Conservation (phyloP, 2,888 invertebrate species). For the Disparrhopalites patrizii region DNA sequence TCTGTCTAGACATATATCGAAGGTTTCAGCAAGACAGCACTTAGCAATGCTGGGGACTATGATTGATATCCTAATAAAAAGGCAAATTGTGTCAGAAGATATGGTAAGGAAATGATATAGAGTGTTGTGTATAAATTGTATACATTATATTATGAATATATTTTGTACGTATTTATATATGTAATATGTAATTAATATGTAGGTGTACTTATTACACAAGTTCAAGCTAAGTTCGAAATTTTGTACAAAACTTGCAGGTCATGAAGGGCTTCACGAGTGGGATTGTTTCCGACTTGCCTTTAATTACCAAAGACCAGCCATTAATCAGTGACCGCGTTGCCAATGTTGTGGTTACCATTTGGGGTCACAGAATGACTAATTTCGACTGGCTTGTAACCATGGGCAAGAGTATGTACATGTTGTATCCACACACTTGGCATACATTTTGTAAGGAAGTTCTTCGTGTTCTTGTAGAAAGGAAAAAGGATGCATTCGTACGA, state of each 20-base stretch:
- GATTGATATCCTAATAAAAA: not conserved
- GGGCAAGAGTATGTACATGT: not conserved
- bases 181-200: too few species aligned
- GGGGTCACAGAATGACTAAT: not conserved
- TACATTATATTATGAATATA: too few species aligned
- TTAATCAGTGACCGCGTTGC: not conserved
- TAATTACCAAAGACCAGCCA: not conserved
- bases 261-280: not conserved
- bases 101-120: too few species aligned
- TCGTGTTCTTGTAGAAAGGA: not conserved
- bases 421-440: not conserved
- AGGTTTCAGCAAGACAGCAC: not conserved
- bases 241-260: too few species aligned
- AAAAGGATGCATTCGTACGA: not conserved
- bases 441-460: not conserved
- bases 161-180: too few species aligned
- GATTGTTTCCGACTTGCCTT: not conserved
- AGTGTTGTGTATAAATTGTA: too few species aligned
- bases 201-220: too few species aligned
- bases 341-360: not conserved
- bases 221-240: too few species aligned
- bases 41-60: not conserved
- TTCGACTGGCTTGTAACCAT: not conserved
- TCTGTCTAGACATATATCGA: not conserved
- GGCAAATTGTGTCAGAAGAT: not conserved